Evolutionary conservation across 2,888 invertebrate species (phyloP), one percentile per base, ranked within the genome.

Genomic region (Diogma glabrata): DNA sequence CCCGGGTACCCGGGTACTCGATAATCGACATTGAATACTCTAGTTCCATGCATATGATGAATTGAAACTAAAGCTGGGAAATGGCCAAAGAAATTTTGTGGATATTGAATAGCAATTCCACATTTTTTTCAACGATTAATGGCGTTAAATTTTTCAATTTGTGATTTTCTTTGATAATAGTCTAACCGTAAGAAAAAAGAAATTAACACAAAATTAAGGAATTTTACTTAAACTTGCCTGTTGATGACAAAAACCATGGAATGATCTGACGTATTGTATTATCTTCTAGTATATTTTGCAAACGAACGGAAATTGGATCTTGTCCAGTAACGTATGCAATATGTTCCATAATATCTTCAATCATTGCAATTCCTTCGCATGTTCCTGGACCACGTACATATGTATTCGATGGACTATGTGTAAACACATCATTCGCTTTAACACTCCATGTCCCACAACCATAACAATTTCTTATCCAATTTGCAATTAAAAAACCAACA

Each of bases 121-220:
- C 77, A 76, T 64, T 91, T 91, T 59, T 78, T 85, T 89, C 90
- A 91, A n/a, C 84, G 72, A 67, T 89, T 87, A 49, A 74, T 72
- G 56, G 69, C 69, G 60, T 87, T 87, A 60, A 79, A 84, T 7
- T 67, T 62, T 14, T 73, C 68, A 3, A 83, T 72, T 36, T 72
- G 74, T 51, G 66, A 64, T 57, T 72, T 75, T 8, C 84, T 70
- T 8, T 67, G 62, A 1, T 72, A 68, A 58, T 80, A 83, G 40
- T 82, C 74, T 1, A 9, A 84, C 70, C 8, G 67, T 61, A 1
- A 73, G 68, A 58, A 80, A 82, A 43, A 46, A 24, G 16, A 4
- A 12, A 19, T 49, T 33, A 36, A n/a, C 23, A 5, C 4, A 10
- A 24, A 19, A 22, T n/a, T 7, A 19, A 23, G 8, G 22, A 14